Evolutionary conservation across 23 tunicate genomes (phyloP).

Genomic region (Phallusia fumigata): DNA sequence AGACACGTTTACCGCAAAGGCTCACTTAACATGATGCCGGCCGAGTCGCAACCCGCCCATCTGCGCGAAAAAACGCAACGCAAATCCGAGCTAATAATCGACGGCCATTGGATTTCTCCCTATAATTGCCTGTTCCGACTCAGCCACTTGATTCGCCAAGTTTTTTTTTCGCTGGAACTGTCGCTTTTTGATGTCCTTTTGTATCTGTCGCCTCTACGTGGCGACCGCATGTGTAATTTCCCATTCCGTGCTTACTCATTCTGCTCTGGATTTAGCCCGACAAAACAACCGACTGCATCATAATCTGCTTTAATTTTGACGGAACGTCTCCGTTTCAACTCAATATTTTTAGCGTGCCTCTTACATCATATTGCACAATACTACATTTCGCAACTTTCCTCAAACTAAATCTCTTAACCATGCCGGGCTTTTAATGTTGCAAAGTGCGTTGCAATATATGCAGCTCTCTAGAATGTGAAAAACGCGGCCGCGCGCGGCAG

Average conservation of each 20-base stretch:
- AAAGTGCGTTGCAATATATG: too few relatives aligned
- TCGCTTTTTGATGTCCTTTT: neutral
- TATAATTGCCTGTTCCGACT: neutral
- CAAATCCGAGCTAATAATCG: constrained; percentile 6
- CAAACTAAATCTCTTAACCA: too few relatives aligned
- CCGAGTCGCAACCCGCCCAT: neutral
- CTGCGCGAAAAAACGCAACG: neutral
- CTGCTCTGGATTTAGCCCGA: too few relatives aligned
- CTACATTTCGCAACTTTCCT: too few relatives aligned
- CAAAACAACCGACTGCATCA: too few relatives aligned
- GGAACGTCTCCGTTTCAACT: too few relatives aligned
- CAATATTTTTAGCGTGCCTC: too few relatives aligned
- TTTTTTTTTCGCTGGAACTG: neutral
- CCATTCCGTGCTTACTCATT: neutral
- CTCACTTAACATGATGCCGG: neutral
- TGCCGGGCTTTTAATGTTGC: too few relatives aligned
- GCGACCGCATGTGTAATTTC: neutral
- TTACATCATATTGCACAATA: too few relatives aligned
- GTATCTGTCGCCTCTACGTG: neutral
- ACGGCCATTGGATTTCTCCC: neutral
- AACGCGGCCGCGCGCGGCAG: too few relatives aligned
- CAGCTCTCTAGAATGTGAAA: too few relatives aligned
- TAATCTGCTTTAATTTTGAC: too few relatives aligned
- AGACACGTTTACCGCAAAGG: constrained; percentile 10
- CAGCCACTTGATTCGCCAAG: neutral